phyloP scores from a whole-genome alignment of 2,888 invertebrate genomes.

The Entomobrya multifasciata region DNA sequence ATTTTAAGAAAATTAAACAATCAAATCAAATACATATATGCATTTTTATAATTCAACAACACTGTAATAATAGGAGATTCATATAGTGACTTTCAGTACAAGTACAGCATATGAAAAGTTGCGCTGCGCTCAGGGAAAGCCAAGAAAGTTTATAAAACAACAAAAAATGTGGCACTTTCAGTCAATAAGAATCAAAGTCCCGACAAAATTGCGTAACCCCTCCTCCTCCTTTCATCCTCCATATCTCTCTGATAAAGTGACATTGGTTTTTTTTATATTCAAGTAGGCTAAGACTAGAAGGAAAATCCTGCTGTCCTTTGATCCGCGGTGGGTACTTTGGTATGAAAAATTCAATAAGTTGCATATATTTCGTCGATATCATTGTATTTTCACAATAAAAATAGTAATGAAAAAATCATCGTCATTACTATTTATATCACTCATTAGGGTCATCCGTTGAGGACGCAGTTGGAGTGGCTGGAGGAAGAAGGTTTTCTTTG shows the following conservation, averaged over 20 bases:
- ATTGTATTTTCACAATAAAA: neutral
- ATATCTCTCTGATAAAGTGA: too few species aligned
- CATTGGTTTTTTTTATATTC: neutral
- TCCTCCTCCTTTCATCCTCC: too few species aligned
- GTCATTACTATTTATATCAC: slow-evolving; percentile 3
- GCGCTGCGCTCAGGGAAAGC: neutral
- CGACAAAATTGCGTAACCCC: neutral
- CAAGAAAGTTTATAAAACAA: neutral
- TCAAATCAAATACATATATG: neutral
- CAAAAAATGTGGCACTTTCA: neutral
- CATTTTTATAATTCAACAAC: too few species aligned
- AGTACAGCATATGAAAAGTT: too few species aligned
- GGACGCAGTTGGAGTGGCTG: neutral
- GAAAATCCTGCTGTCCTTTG: slow-evolving; percentile 35
- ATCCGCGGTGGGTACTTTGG: slow-evolving; percentile 22
- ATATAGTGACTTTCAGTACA: neutral
- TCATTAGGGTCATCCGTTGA: slow-evolving; percentile 16
- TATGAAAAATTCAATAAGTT: neutral
- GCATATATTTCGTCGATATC: neutral
- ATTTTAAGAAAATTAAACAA: too few species aligned
- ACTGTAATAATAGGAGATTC: neutral
- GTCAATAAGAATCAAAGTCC: neutral
- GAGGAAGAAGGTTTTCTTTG: slow-evolving; percentile 24
- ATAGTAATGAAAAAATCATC: neutral
- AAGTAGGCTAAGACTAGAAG: slow-evolving; percentile 28